These are phyloP conservation scores for Gisinianus flammeolus DNA, from an alignment of 2,888 invertebrate genomes.

Conservation along the genomic window DNA sequence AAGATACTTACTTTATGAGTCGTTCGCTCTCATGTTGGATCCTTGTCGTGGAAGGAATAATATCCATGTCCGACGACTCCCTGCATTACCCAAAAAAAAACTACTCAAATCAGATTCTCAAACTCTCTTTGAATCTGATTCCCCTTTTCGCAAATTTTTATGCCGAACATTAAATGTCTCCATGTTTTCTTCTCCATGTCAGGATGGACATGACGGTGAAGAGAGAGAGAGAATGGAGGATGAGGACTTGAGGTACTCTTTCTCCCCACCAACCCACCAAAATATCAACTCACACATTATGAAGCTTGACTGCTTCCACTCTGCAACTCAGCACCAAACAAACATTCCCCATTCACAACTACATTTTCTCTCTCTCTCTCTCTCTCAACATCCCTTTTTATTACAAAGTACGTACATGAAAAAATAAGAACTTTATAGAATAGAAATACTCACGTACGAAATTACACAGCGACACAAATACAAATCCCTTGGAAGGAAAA, in stretches of 20 bases:
- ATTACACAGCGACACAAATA: no score
- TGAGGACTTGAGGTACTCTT: not conserved
- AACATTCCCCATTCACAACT: no score
- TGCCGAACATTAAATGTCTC: slow-evolving; percentile 30
- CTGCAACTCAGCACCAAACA: not conserved
- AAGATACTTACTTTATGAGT: slow-evolving; percentile 38
- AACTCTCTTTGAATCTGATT: not conserved
- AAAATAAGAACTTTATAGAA: no score
- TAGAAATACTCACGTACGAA: no score
- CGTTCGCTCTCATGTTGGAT: slow-evolving; percentile 7
- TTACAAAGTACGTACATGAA: no score
- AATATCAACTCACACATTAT: not conserved
- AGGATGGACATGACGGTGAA: slow-evolving; percentile 23
- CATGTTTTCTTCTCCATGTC: slow-evolving; percentile 19
- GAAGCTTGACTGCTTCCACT: not conserved
- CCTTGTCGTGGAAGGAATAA: not conserved
- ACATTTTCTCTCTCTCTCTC: not conserved
- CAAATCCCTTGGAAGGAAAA: not conserved
- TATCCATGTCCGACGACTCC: not conserved
- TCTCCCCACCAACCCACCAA: not conserved
- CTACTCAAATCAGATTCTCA: not conserved
- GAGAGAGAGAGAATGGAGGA: not conserved
- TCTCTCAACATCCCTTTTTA: not conserved
- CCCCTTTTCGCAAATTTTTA: slow-evolving; percentile 34
- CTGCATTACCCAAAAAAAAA: not conserved